phyloP scores from a whole-genome alignment of 2,888 invertebrate genomes.

The Drosophila picticornis region DNA sequence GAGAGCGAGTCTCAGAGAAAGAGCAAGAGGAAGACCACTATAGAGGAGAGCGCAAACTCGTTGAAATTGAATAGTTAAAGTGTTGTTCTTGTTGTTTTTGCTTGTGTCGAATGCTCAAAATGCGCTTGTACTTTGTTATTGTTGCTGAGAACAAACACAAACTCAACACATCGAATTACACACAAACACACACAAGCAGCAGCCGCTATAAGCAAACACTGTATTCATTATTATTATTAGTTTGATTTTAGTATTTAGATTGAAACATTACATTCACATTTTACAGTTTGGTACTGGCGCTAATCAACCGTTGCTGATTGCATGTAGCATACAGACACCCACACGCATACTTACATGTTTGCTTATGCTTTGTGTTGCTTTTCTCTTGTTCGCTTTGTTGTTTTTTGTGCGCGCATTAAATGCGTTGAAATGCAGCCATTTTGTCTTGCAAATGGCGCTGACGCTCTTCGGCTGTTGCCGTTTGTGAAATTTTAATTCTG shows the following conservation, averaged over 20 bases:
- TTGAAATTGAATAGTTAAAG: slow-evolving; percentile 60
- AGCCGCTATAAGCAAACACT: slow-evolving; percentile 39
- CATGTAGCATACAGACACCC: slow-evolving; percentile 21
- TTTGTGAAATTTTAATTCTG: slow-evolving; percentile 11
- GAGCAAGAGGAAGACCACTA: slow-evolving; percentile 22
- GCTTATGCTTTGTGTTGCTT: slow-evolving; percentile 67
- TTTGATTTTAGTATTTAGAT: slow-evolving; percentile 22
- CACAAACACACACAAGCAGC: background rate
- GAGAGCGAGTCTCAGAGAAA: slow-evolving; percentile 7
- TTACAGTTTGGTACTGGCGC: slow-evolving; percentile 30
- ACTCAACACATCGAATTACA: slow-evolving; percentile 7
- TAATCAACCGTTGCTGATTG: slow-evolving; percentile 53
- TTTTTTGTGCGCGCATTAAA: slow-evolving; percentile 65
- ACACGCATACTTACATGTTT: slow-evolving; percentile 57
- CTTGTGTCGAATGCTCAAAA: slow-evolving; percentile 24
- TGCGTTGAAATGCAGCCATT: slow-evolving; percentile 77
- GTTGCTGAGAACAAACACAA: slow-evolving; percentile 37
- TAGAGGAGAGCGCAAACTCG: slow-evolving; percentile 63
- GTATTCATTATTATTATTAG: slow-evolving; percentile 5
- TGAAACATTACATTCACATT: slow-evolving; percentile 20
- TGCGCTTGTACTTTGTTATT: slow-evolving; percentile 47
- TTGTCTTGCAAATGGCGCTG: slow-evolving; percentile 66
- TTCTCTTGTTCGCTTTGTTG: slow-evolving; percentile 49
- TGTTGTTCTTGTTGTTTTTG: slow-evolving; percentile 48
- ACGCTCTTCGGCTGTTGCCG: slow-evolving; percentile 37